A percentile compares a stretch with the other conserved stretches of the same genome.
phyloP scores from a whole-genome alignment of 53 echinoderm and acorn worm genomes.

The Echinarachnius parma region DNA sequence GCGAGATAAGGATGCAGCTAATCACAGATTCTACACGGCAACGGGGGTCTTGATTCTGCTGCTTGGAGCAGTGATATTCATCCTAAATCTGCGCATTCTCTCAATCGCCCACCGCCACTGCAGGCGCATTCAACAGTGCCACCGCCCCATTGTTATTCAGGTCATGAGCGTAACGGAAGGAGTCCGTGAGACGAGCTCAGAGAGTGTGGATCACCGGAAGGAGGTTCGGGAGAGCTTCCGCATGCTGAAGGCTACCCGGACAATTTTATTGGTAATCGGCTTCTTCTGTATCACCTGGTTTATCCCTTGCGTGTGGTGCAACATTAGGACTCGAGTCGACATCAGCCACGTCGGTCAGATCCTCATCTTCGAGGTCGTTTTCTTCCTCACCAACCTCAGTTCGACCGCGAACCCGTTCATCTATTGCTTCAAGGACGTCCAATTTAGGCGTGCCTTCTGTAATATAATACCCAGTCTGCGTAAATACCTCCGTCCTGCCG shows the following conservation, averaged over 20 bases:
- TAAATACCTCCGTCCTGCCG: too few species aligned
- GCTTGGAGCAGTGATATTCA: not conserved
- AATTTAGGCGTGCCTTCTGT: conserved; percentile 15
- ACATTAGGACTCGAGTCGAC: not conserved
- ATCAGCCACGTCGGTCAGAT: conserved; percentile 18
- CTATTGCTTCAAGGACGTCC: conserved; percentile 26
- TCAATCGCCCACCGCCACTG: conserved; percentile 11
- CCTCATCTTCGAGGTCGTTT: conserved; percentile 4
- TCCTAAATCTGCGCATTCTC: conserved; percentile 16
- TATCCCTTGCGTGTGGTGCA: conserved; percentile 13
- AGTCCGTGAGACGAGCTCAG: too few species aligned
- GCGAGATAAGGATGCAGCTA: not conserved
- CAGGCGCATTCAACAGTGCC: not conserved
- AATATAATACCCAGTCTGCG: conserved; percentile 11
- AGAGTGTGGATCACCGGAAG: too few species aligned
- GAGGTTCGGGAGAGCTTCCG: not conserved
- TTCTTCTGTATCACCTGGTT: conserved; percentile 22
- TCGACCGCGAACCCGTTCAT: conserved; percentile 30
- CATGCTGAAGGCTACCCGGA: not conserved
- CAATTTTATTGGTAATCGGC: conserved; percentile 13
- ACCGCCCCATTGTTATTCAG: too few species aligned
- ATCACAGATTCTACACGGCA: not conserved
- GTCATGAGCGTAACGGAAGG: too few species aligned
- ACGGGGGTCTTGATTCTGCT: conserved; percentile 11
- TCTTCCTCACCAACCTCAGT: conserved; percentile 24